These are phyloP conservation scores for Dromas ardeola DNA, from an alignment of 2,113 vertebrate species.

Conservation along the genomic window DNA sequence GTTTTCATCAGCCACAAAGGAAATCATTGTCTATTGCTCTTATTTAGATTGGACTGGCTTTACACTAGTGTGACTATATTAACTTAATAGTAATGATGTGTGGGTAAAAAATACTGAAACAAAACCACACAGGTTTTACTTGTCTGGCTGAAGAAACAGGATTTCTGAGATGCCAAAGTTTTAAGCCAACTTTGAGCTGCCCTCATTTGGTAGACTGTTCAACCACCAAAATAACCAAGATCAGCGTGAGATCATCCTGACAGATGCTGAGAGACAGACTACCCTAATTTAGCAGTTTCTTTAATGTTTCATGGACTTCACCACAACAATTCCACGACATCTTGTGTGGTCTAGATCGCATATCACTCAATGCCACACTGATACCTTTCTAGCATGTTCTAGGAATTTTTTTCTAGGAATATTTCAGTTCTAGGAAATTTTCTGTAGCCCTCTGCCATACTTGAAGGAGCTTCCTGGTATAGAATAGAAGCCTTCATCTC, in stretches of 20 bases:
- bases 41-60: neutral
- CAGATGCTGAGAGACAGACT: neutral
- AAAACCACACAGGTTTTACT: neutral
- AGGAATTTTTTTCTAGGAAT: neutral
- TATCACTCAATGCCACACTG: neutral
- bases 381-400: neutral
- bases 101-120: neutral
- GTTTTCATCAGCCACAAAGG: neutral
- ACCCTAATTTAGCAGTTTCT: neutral
- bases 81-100: neutral
- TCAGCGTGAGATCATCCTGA: neutral
- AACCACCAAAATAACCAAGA: neutral
- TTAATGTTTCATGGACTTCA: neutral
- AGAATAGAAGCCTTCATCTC: neutral
- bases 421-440: neutral
- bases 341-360: neutral
- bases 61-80: neutral
- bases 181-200: neutral
- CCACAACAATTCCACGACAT: neutral
- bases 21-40: neutral
- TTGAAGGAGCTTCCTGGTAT: neutral
- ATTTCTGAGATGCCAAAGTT: neutral
- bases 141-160: neutral
- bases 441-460: neutral
- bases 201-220: neutral